phyloP scores from a whole-genome alignment of 2,797 vertebrate genomes.

The Eulemur albifrons region DNA sequence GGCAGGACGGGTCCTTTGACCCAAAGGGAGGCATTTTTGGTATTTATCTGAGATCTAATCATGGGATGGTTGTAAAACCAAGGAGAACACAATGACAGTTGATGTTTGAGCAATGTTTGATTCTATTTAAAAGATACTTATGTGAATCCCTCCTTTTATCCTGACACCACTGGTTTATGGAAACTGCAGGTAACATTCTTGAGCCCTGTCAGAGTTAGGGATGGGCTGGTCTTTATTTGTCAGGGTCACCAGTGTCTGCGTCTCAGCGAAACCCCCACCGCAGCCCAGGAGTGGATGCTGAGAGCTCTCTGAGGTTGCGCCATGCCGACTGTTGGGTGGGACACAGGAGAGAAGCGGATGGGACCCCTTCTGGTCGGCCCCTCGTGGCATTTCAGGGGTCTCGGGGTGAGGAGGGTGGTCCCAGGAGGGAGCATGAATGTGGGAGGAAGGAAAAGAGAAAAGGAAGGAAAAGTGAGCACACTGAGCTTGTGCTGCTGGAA shows the following conservation, averaged over 20 bases:
- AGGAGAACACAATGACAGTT: not conserved
- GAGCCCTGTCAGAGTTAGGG: too few relatives aligned
- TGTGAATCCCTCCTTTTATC: not conserved
- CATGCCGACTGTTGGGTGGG: not conserved
- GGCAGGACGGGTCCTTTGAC: too few relatives aligned
- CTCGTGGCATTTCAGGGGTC: not conserved
- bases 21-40: not conserved
- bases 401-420: too few relatives aligned
- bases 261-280: too few relatives aligned
- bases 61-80: not conserved
- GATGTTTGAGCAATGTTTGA: not conserved
- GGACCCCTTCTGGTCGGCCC: not conserved
- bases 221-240: not conserved
- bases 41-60: not conserved
- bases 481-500: fast-evolving
- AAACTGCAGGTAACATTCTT: too few relatives aligned
- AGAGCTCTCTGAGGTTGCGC: fast-evolving
- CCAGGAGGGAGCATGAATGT: not conserved
- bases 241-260: fast-evolving
- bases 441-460: not conserved
- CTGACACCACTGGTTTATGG: not conserved
- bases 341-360: fast-evolving
- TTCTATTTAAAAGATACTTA: not conserved
- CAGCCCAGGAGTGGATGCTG: fast-evolving
- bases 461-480: not conserved